Evolutionary conservation across 2,888 invertebrate species (phyloP).

Genomic region (Eristalis pertinax): DNA sequence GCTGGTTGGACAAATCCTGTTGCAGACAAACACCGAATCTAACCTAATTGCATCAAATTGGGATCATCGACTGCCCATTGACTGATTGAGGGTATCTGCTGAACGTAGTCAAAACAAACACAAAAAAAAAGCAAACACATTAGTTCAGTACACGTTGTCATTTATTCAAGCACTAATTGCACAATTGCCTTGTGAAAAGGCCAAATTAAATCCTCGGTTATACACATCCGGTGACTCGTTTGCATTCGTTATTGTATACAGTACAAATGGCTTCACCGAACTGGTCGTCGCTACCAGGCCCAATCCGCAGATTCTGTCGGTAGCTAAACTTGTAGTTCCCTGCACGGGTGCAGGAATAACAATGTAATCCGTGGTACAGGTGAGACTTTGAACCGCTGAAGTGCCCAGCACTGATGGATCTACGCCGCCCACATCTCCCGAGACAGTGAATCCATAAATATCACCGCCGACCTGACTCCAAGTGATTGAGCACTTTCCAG

Average conservation of each 20-base stretch:
- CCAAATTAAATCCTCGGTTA: constrained; percentile 89
- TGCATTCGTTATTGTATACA: constrained; percentile 87
- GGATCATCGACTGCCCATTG: too few relatives aligned
- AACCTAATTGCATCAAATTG: too few relatives aligned
- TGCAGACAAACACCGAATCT: too few relatives aligned
- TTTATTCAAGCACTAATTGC: constrained; percentile 74
- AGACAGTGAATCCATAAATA: constrained; percentile 86
- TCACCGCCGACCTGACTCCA: constrained; percentile 84
- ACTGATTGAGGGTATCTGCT: too few relatives aligned
- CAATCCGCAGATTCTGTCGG: constrained; percentile 90
- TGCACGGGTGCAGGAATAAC: constrained; percentile 87
- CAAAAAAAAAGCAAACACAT: neutral
- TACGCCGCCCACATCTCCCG: constrained; percentile 86
- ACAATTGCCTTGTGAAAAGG: constrained; percentile 87
- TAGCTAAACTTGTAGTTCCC: constrained; percentile 81
- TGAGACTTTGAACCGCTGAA: constrained; percentile 83
- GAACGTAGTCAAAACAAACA: too few relatives aligned
- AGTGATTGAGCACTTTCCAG: constrained; percentile 88
- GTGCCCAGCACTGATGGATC: constrained; percentile 85
- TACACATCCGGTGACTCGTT: constrained; percentile 86
- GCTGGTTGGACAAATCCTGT: too few relatives aligned
- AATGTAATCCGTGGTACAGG: constrained; percentile 88
- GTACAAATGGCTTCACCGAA: constrained; percentile 85
- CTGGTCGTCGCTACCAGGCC: constrained; percentile 86
- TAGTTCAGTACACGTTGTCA: neutral